These are phyloP conservation scores for Rutilus rutilus DNA, from an alignment of 2,113 vertebrate genomes.

Conservation along the genomic window DNA sequence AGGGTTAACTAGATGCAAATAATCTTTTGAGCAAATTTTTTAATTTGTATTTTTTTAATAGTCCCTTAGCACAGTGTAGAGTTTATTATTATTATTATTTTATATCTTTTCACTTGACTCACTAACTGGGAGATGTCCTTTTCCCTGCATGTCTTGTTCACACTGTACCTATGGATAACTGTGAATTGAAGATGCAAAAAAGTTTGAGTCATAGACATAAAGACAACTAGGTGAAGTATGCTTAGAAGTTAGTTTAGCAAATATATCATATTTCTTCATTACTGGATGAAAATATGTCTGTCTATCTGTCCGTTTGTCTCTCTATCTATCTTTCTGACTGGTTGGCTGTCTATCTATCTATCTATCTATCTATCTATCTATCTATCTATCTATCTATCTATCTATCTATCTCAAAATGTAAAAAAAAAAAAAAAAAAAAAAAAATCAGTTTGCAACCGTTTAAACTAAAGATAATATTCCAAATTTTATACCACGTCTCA, in stretches of 20 bases:
- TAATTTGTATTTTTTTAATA: not conserved
- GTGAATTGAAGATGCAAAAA: not conserved
- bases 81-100: not conserved
- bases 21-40: constrained; percentile 19
- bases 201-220: not conserved
- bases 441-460: not conserved
- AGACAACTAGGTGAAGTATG: not conserved
- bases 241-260: too few species aligned
- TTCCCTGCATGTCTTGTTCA: not conserved
- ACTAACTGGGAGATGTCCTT: not conserved
- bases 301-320: too few species aligned
- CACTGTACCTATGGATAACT: not conserved
- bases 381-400: too few species aligned
- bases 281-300: too few species aligned
- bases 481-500: not conserved
- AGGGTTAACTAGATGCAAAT: not conserved
- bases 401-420: not conserved
- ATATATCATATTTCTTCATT: too few species aligned
- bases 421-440: not conserved
- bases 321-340: too few species aligned
- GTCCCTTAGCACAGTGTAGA: not conserved
- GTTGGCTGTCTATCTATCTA: too few species aligned
- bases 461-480: not conserved
- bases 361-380: too few species aligned
- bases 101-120: not conserved